Evolutionary conservation across 2,113 vertebrate genomes (phyloP).

Genomic region (Campylomormyrus numenius): DNA sequence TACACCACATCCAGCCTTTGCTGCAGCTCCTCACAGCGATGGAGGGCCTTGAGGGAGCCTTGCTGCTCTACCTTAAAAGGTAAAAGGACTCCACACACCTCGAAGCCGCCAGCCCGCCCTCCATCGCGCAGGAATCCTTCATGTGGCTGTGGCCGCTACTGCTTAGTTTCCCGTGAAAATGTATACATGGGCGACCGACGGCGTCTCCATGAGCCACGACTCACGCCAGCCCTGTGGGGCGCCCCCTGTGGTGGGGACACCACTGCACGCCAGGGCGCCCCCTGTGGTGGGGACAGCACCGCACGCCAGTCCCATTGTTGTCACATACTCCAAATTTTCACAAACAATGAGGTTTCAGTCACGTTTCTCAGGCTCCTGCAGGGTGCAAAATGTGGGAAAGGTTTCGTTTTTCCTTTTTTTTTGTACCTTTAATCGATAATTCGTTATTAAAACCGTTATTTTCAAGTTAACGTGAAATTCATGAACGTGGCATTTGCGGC

Average conservation of each 20-base stretch:
- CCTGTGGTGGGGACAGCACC: background rate
- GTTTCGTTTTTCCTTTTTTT: background rate
- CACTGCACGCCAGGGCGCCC: no score
- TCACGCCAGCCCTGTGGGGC: no score
- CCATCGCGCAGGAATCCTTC: background rate
- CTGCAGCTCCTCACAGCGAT: background rate
- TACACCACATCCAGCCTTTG: background rate
- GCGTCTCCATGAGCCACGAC: background rate
- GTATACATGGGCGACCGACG: background rate
- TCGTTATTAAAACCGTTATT: background rate
- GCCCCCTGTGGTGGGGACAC: no score
- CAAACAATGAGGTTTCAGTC: background rate
- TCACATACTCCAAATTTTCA: background rate
- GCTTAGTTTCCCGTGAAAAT: background rate
- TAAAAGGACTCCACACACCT: background rate
- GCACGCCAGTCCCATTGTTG: no score
- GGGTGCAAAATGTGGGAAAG: background rate
- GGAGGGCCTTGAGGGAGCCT: background rate
- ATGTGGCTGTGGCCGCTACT: background rate
- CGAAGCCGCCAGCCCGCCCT: background rate
- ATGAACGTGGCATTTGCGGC: background rate
- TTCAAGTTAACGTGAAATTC: background rate
- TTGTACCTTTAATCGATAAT: background rate
- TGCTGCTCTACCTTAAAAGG: background rate
- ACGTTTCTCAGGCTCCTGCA: background rate